Evolutionary conservation across 2,797 vertebrate species (phyloP).

Genomic region (Sylvia borin): DNA sequence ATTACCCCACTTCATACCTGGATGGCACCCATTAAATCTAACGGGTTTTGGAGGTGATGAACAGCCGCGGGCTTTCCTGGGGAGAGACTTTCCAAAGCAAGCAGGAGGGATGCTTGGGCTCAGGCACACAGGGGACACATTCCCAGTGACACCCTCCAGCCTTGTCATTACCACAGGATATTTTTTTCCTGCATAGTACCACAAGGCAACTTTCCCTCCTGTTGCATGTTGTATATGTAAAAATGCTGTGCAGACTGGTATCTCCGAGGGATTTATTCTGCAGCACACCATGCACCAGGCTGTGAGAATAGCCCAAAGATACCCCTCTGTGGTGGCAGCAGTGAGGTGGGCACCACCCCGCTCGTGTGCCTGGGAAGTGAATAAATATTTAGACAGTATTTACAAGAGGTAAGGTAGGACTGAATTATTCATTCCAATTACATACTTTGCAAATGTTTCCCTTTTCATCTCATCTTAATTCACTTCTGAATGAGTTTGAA

Average conservation of each 20-base stretch:
- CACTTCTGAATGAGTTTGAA: conserved; percentile 36
- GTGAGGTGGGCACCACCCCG: too few species aligned
- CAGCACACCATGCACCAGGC: accelerated
- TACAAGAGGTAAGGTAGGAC: not conserved
- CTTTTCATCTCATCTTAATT: conserved; percentile 43
- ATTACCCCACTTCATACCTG: not conserved
- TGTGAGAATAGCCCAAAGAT: not conserved
- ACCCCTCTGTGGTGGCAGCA: not conserved
- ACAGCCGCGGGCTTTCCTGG: accelerated
- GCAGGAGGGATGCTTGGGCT: not conserved
- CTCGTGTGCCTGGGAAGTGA: not conserved
- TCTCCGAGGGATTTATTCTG: not conserved
- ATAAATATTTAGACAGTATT: conserved; percentile 1
- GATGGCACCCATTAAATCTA: not conserved
- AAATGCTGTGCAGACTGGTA: not conserved
- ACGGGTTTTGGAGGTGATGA: accelerated
- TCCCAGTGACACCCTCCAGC: not conserved
- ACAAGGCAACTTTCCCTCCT: not conserved
- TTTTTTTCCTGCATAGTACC: not conserved
- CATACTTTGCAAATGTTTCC: conserved; percentile 33
- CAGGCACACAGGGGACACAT: not conserved
- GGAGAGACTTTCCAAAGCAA: not conserved
- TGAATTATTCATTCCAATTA: conserved; percentile 33
- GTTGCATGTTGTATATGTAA: not conserved
- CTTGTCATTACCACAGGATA: not conserved